These are phyloP conservation scores for Trisateles emortualis DNA, from an alignment of 2,888 invertebrate genomes.

Conservation along the genomic window DNA sequence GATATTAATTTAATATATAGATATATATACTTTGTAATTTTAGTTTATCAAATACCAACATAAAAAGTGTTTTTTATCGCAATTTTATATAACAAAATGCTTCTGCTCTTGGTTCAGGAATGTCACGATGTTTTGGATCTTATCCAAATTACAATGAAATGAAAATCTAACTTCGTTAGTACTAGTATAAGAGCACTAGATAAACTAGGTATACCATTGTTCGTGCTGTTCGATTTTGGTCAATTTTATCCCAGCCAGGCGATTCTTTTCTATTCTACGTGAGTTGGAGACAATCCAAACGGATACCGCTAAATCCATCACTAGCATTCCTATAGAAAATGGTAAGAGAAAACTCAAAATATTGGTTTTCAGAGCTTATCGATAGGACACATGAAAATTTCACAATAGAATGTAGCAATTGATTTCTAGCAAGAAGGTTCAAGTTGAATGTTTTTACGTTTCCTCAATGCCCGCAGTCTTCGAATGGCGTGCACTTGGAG, in stretches of 20 bases:
- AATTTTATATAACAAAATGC: background rate
- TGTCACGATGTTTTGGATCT: background rate
- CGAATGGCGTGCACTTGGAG: too few relatives aligned
- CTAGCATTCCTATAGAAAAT: constrained; percentile 3
- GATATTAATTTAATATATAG: too few relatives aligned
- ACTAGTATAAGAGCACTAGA: background rate
- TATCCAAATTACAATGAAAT: background rate
- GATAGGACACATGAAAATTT: background rate
- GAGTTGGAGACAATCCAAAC: constrained; percentile 21
- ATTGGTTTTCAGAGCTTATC: background rate
- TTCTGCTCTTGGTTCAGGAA: background rate
- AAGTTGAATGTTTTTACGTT: constrained; percentile 2
- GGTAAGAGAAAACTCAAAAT: constrained; percentile 5
- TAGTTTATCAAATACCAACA: too few relatives aligned
- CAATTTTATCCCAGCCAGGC: constrained; percentile 13
- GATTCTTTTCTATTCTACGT: constrained; percentile 8
- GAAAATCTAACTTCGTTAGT: background rate
- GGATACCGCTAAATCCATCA: constrained; percentile 16
- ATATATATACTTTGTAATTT: too few relatives aligned
- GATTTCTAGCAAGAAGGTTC: background rate
- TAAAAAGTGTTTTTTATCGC: too few relatives aligned
- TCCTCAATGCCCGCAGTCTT: background rate
- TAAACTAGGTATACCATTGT: background rate
- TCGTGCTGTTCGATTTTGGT: constrained; percentile 1
- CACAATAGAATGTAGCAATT: constrained; percentile 4